A percentile compares a stretch with the other conserved stretches of the same genome.
Evolutionary conservation across 1,140 invertebrate species (phyloP).

Genomic region (Thalassaphorura encarpata): DNA sequence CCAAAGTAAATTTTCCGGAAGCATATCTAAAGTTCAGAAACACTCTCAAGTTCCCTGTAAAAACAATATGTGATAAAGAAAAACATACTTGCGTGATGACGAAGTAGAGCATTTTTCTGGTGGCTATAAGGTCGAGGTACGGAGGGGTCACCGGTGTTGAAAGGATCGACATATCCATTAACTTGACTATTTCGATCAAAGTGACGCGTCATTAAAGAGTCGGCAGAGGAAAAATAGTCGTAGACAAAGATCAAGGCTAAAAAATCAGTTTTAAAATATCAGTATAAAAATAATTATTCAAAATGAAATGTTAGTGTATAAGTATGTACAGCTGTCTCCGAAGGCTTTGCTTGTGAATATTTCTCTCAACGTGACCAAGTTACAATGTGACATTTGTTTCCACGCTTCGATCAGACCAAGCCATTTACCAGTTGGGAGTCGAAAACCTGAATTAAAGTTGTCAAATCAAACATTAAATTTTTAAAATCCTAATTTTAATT

Average conservation of each 20-base stretch:
- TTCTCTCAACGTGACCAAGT: slow-evolving; percentile 81
- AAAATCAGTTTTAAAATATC: slow-evolving; percentile 37
- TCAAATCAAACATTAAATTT: slow-evolving; percentile 1
- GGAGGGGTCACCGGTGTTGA: slow-evolving; percentile 58
- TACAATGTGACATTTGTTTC: slow-evolving; percentile 87
- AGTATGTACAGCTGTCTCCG: slow-evolving; percentile 82
- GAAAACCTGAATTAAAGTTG: slow-evolving; percentile 48
- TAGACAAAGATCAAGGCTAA: slow-evolving; percentile 91
- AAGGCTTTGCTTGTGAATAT: slow-evolving; percentile 93
- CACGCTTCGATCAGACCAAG: slow-evolving; percentile 79
- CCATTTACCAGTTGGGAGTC: slow-evolving; percentile 71
- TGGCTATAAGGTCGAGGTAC: slow-evolving; percentile 71
- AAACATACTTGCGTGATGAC: slow-evolving; percentile 42
- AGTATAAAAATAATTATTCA: too few relatives aligned
- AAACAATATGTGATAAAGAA: not conserved
- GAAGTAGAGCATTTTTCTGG: slow-evolving; percentile 64
- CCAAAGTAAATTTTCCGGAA: slow-evolving; percentile 89
- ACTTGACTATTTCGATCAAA: slow-evolving; percentile 56
- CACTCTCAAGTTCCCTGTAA: not conserved
- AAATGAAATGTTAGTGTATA: not conserved
- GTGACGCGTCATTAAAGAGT: slow-evolving; percentile 76
- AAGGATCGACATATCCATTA: slow-evolving; percentile 68
- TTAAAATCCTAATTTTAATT: too few relatives aligned
- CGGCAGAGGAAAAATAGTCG: slow-evolving; percentile 84
- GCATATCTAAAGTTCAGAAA: slow-evolving; percentile 45